phyloP scores from a whole-genome alignment of 2,888 invertebrate genomes.

The Crepidodera aurea region DNA sequence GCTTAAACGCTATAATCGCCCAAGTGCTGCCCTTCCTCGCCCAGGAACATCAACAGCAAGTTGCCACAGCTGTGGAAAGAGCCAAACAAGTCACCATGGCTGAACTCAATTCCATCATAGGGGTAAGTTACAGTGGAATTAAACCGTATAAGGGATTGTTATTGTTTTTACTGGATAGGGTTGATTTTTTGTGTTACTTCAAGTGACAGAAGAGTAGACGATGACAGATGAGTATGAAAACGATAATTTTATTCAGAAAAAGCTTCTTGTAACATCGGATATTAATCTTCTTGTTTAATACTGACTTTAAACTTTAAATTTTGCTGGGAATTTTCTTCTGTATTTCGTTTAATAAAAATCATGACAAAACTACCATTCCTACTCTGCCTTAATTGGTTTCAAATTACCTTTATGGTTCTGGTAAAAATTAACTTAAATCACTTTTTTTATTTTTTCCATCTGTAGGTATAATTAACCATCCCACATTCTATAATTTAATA shows the following conservation, averaged over 20 bases:
- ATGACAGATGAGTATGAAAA: slow-evolving; percentile 20
- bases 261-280: no score
- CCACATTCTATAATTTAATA: slow-evolving; percentile 20
- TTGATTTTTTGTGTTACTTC: not conserved
- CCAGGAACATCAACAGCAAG: slow-evolving; percentile 91
- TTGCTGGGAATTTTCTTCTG: no score
- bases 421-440: no score
- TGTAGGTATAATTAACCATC: slow-evolving; percentile 16
- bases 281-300: no score
- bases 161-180: slow-evolving; percentile 11
- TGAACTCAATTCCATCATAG: slow-evolving; percentile 91
- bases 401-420: not conserved
- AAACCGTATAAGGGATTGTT: not conserved
- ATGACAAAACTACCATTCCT: no score
- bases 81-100: slow-evolving; percentile 97
- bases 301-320: no score
- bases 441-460: not conserved
- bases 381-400: not conserved
- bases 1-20: slow-evolving; percentile 91
- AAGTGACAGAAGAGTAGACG: slow-evolving; percentile 11
- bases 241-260: no score
- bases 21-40: slow-evolving; percentile 94
- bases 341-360: no score
- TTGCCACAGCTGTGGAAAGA: slow-evolving; percentile 90
- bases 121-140: slow-evolving; percentile 70